These are phyloP conservation scores for Nansenia antarctica DNA, from an alignment of 2,113 vertebrate species.

Conservation along the genomic window DNA sequence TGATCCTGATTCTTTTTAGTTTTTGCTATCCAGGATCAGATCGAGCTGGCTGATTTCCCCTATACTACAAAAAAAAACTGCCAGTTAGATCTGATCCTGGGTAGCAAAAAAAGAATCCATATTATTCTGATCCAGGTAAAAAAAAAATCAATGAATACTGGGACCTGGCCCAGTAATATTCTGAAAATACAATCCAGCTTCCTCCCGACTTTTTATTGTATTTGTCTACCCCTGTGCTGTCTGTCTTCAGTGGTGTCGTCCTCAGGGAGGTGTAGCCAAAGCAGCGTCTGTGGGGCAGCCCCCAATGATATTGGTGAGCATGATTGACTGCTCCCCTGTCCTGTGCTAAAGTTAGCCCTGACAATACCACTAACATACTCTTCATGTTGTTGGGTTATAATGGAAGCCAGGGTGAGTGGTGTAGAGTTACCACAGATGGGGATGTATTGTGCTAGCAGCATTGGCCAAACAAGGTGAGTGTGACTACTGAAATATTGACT, in stretches of 20 bases:
- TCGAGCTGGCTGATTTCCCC: no score
- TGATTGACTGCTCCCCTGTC: constrained; percentile 9
- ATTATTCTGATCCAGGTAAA: no score
- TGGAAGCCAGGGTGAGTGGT: constrained; percentile 45
- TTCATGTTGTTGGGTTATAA: constrained; percentile 48
- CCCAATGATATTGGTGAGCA: constrained; percentile 42
- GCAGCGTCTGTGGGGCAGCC: constrained; percentile 14
- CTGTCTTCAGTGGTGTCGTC: not conserved
- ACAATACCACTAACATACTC: constrained; percentile 47
- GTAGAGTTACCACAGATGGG: constrained; percentile 62
- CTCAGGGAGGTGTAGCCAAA: no score
- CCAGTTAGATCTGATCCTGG: no score
- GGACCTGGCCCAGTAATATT: no score
- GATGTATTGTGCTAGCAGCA: constrained; percentile 37
- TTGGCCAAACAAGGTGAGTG: constrained; percentile 57
- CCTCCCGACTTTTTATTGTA: not conserved
- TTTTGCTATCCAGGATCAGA: no score
- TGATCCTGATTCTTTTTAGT: no score
- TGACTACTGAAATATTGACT: not conserved
- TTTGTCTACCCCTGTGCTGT: no score
- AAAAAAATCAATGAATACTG: no score
- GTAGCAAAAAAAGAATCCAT: no score
- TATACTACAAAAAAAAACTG: no score
- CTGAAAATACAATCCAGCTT: not conserved
- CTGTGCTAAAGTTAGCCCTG: constrained; percentile 67